These are phyloP conservation scores for Silurus meridionalis DNA, from an alignment of 2,113 vertebrate species.

Conservation along the genomic window DNA sequence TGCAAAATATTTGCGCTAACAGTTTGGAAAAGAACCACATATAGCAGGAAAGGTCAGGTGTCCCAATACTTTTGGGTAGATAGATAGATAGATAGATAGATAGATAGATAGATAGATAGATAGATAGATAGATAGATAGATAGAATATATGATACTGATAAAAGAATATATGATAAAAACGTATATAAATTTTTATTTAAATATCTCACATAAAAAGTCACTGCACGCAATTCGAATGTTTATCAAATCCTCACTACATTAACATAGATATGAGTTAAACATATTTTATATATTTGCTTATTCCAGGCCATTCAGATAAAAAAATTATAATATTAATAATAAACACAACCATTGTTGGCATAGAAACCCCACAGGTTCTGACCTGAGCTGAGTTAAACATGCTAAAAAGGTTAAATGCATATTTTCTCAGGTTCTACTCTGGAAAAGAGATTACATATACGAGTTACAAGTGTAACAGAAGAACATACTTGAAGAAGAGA, in stretches of 20 bases:
- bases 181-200: too few species aligned
- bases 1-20: too few species aligned
- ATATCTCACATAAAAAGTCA: too few species aligned
- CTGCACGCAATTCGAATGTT: neutral
- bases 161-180: too few species aligned
- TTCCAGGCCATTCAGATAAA: neutral
- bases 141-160: too few species aligned
- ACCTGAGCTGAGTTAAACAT: neutral
- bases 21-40: too few species aligned
- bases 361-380: neutral
- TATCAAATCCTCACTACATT: neutral
- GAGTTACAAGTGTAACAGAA: neutral
- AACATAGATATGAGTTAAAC: neutral
- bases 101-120: too few species aligned
- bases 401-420: neutral
- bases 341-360: neutral
- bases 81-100: too few species aligned
- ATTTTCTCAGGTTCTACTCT: neutral
- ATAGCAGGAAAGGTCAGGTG: too few species aligned
- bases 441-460: neutral
- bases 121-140: too few species aligned
- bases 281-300: neutral
- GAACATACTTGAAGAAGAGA: neutral
- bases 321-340: too few species aligned
- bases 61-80: too few species aligned